A percentile compares a stretch with the other conserved stretches of the same genome.
Evolutionary conservation across 2,888 invertebrate species (phyloP).

Genomic region (Phanerotoma sp.): DNA sequence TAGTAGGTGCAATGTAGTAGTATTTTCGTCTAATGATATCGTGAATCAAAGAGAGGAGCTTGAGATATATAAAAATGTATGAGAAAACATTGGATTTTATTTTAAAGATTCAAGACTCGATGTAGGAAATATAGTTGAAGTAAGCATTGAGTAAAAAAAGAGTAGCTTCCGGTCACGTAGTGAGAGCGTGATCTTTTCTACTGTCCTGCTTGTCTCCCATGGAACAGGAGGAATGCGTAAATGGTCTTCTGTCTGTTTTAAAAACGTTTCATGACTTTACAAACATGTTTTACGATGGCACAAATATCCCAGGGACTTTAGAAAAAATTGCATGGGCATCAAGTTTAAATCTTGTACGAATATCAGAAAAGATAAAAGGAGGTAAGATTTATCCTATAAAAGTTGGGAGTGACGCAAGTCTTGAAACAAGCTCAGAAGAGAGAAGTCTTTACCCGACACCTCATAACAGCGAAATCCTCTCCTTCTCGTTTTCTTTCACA

Average conservation of each 20-base stretch:
- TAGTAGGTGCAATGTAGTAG: too few relatives aligned
- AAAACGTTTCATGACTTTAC: slow-evolving; percentile 12
- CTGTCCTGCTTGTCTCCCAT: slow-evolving; percentile 8
- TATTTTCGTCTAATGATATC: too few relatives aligned
- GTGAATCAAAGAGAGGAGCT: too few relatives aligned
- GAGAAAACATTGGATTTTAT: too few relatives aligned
- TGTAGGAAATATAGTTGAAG: slow-evolving; percentile 3
- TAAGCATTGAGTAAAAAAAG: neutral
- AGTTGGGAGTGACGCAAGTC: slow-evolving; percentile 17
- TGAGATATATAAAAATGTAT: too few relatives aligned
- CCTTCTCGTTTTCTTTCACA: slow-evolving; percentile 11
- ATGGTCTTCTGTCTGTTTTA: slow-evolving; percentile 24
- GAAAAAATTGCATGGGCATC: slow-evolving; percentile 10
- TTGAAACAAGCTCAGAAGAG: slow-evolving; percentile 22
- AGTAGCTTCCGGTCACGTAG: slow-evolving; percentile 3
- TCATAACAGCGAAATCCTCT: slow-evolving; percentile 26
- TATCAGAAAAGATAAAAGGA: slow-evolving; percentile 8
- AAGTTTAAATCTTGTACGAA: neutral
- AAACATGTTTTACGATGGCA: slow-evolving; percentile 13
- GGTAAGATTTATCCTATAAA: slow-evolving; percentile 12
- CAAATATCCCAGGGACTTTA: neutral
- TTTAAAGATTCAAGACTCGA: slow-evolving; percentile 1
- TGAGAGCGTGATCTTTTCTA: slow-evolving; percentile 4
- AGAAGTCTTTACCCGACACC: slow-evolving; percentile 22
- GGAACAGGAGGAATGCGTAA: slow-evolving; percentile 33